Percentiles rank a stretch among this genome's conserved stretches.
Conservation (phyloP, 2,113 vertebrate genomes). For the Ovis canadensis region DNA sequence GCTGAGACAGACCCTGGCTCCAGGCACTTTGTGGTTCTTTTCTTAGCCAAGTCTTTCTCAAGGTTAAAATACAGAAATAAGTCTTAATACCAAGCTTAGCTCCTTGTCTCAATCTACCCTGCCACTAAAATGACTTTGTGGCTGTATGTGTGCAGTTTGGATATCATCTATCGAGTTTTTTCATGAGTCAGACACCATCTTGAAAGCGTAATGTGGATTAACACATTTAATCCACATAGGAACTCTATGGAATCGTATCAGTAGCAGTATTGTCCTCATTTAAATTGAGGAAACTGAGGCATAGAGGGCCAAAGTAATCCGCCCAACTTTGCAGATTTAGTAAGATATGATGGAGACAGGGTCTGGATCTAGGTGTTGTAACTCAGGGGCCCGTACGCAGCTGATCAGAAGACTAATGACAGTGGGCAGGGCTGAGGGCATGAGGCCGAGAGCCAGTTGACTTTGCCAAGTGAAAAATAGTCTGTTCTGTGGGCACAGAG, state of each 20-base stretch:
- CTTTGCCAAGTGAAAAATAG: not conserved
- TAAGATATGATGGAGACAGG: not conserved
- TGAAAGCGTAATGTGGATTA: not conserved
- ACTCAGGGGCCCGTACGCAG: not conserved
- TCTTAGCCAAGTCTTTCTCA: not conserved
- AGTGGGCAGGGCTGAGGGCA: not conserved
- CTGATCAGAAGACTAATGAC: not conserved
- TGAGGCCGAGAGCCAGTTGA: not conserved
- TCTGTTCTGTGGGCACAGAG: not conserved
- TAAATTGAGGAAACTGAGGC: not conserved
- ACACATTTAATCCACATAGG: not conserved
- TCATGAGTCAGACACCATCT: not conserved
- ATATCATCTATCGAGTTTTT: not conserved
- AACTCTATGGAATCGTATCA: not conserved
- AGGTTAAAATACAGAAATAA: constrained; percentile 1
- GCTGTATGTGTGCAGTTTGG: not conserved
- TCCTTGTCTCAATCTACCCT: not conserved
- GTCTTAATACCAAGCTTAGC: not conserved
- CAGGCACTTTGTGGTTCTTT: not conserved
- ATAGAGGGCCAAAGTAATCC: not conserved
- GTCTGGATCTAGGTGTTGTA: not conserved
- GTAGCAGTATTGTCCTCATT: not conserved
- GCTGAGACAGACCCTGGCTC: not conserved
- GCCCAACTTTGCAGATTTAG: not conserved
- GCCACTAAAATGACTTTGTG: not conserved